These are phyloP conservation scores for Ryuthela nishihirai DNA, from an alignment of 2,888 invertebrate species.

Conservation along the genomic window DNA sequence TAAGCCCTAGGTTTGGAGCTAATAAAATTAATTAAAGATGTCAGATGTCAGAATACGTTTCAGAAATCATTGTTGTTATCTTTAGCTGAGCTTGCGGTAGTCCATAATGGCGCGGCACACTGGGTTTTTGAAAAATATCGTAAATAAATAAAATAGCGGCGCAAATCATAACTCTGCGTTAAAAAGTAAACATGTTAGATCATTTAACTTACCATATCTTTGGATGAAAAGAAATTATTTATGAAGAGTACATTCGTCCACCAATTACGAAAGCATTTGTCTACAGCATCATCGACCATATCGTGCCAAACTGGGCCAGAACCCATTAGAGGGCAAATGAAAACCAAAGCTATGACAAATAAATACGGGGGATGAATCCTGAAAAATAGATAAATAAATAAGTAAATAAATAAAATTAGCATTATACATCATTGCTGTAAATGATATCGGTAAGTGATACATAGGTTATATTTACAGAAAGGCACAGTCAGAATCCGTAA, in stretches of 20 bases:
- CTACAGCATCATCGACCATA: conserved; percentile 10
- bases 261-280: conserved; percentile 31
- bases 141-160: too few species aligned
- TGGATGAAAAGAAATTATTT: conserved; percentile 36
- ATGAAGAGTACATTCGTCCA: conserved; percentile 39
- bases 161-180: too few species aligned
- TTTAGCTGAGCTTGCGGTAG: too few species aligned
- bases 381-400: background rate
- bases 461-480: background rate
- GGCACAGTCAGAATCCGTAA: too few species aligned
- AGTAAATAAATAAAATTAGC: too few species aligned
- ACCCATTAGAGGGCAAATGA: conserved; percentile 18
- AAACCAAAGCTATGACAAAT: conserved; percentile 21
- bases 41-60: too few species aligned
- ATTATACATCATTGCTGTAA: background rate
- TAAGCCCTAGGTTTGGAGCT: too few species aligned
- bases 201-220: conserved; percentile 22
- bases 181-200: too few species aligned
- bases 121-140: too few species aligned
- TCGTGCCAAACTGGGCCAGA: conserved; percentile 37
- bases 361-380: conserved; percentile 27
- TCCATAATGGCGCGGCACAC: background rate
- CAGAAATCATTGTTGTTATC: too few species aligned
- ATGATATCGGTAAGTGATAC: too few species aligned
- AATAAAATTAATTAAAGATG: too few species aligned